Base-by-base conservation (phyloP, 2,113 vertebrate species). In the Peucedramus taeniatus region DNA sequence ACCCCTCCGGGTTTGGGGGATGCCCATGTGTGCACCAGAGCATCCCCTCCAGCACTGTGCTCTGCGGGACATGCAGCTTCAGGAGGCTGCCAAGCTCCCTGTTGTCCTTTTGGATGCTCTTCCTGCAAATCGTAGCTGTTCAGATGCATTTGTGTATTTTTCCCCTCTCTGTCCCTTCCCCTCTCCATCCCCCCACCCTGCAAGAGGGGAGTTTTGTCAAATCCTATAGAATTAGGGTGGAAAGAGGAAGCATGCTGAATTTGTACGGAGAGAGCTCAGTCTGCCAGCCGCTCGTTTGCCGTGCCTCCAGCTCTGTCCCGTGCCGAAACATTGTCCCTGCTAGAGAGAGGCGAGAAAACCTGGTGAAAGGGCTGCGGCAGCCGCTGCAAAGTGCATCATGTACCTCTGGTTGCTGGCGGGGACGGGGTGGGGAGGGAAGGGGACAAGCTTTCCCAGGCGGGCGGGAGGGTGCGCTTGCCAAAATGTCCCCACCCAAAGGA, bases 331-430 rank as follows among this genome's bases (percentile, higher is more conserved):
- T 37, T 6, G 8, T 87, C 83, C 94, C 90, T 5, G 61, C 68
- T 92, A 87, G 83, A 89, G 71, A 91, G 45, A 68, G 87, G 61
- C 93, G 5, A 94, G 78, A 88, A 92, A 87, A 95, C 47, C 59
- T 9, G 7, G 86, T 76, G 71, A 91, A 93, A 96, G 68, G 89
- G 81, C 80, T 82, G 70, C 49, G 86, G 83, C 85, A 76, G 88
- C 92, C 86, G 23, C 91, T 88, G 50, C 78, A 57, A 92, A 97
- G 71, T 89, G 65, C 61, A 94, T 93, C 54, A 40, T 92, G 71
- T 97, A 87, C 94, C 87, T 97, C 66, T 96, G 91, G 93, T 84
- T 96, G 94, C 93, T 91, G 88, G 85, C 45, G n/a, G 95, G 94
- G 95, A 66, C 1, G 14, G 96, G 96, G 69, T 66, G 95, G 96